phyloP scores from a whole-genome alignment of 2,113 vertebrate genomes.

The Tichodroma muraria region DNA sequence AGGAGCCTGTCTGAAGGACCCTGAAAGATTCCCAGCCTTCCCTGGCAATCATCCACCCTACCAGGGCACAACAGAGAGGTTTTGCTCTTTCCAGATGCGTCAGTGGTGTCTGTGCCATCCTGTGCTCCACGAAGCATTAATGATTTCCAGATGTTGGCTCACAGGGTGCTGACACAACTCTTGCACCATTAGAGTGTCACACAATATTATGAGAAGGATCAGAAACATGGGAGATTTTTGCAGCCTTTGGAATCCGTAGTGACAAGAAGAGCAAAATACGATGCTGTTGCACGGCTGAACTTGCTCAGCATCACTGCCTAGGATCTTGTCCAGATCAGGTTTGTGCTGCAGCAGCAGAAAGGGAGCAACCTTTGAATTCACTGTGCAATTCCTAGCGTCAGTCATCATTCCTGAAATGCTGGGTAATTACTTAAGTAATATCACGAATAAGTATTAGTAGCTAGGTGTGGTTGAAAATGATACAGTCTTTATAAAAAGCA shows the following conservation, averaged over 20 bases:
- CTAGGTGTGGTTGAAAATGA: neutral
- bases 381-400: neutral
- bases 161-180: neutral
- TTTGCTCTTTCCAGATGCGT: neutral
- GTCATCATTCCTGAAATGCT: neutral
- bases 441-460: neutral
- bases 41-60: neutral
- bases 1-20: neutral
- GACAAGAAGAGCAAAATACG: neutral
- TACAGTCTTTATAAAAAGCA: neutral
- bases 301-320: neutral
- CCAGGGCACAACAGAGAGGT: neutral
- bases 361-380: neutral
- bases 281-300: neutral
- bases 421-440: neutral
- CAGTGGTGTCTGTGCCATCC: neutral
- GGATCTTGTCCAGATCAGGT: neutral
- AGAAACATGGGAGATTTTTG: neutral
- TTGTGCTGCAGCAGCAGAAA: neutral
- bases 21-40: neutral
- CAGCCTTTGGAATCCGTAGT: neutral
- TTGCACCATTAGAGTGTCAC: neutral
- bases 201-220: neutral
- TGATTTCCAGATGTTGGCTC: neutral
- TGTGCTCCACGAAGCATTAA: neutral